Conservation (phyloP, 2,113 vertebrate species). For the Rhinopomastus cyanomelas region DNA sequence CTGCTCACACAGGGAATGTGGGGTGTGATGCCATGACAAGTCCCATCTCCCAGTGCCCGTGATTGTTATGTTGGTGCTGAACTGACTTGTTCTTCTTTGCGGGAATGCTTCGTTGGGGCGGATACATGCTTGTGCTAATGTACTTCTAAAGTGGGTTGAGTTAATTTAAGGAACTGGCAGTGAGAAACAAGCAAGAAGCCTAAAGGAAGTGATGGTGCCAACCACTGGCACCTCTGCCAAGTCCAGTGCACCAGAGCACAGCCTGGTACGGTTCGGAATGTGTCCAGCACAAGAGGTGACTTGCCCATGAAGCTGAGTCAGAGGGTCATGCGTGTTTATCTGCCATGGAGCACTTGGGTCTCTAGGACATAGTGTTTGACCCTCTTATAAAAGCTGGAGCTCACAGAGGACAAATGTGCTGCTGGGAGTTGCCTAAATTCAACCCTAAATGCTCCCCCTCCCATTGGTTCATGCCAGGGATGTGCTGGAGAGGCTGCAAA, state of each 20-base stretch:
- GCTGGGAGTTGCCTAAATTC: neutral
- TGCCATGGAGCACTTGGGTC: rapidly evolving
- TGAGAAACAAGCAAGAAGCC: neutral
- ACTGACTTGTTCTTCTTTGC: slow-evolving; percentile 26
- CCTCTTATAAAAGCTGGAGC: neutral
- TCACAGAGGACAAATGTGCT: rapidly evolving
- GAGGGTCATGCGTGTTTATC: neutral
- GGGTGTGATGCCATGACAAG: slow-evolving; percentile 53
- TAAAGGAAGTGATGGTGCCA: slow-evolving; percentile 22
- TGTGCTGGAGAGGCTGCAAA: neutral
- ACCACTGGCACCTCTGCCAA: slow-evolving; percentile 4
- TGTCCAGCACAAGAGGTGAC: slow-evolving; percentile 13
- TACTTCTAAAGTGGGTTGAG: neutral
- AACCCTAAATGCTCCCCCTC: neutral
- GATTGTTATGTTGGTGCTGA: neutral
- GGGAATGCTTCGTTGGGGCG: neutral
- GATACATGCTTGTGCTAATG: slow-evolving; percentile 36
- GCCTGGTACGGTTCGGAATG: neutral
- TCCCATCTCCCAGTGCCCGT: neutral
- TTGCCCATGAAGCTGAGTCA: neutral
- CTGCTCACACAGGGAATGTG: neutral
- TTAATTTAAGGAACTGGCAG: slow-evolving; percentile 47
- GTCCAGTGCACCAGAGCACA: neutral
- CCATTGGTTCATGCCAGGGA: rapidly evolving
- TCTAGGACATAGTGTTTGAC: rapidly evolving